These are phyloP conservation scores for Camponotus pennsylvanicus DNA, from an alignment of 1,140 invertebrate species.

Conservation along the genomic window DNA sequence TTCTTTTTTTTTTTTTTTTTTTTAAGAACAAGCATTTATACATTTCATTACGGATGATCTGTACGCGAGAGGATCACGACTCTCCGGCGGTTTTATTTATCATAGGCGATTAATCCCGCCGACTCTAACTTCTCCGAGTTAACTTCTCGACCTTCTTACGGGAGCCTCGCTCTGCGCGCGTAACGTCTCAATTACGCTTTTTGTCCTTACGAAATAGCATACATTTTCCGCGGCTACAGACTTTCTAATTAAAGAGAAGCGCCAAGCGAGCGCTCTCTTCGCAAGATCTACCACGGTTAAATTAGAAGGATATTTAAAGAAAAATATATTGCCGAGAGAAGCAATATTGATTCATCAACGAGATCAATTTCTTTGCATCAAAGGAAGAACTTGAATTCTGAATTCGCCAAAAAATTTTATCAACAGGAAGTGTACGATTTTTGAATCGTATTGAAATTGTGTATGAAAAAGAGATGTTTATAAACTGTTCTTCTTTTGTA, in stretches of 20 bases:
- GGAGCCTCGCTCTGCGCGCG: background rate
- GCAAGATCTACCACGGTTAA: background rate
- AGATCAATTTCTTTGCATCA: background rate
- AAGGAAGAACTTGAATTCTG: background rate
- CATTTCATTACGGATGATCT: background rate
- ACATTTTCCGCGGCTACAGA: slow-evolving; percentile 23
- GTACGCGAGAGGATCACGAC: background rate
- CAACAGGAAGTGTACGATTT: background rate
- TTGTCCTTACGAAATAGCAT: slow-evolving; percentile 42
- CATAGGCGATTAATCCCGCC: slow-evolving; percentile 25
- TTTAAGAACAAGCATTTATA: no score
- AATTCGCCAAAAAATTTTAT: no score
- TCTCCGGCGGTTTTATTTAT: slow-evolving; percentile 36
- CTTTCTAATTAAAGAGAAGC: slow-evolving; percentile 41
- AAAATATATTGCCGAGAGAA: background rate
- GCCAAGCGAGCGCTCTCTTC: slow-evolving; percentile 8
- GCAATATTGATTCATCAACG: background rate
- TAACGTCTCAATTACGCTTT: slow-evolving; percentile 56
- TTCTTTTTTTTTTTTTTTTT: no score
- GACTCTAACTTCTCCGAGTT: slow-evolving; percentile 27
- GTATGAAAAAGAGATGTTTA: background rate
- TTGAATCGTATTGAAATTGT: no score
- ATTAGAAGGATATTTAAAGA: background rate
- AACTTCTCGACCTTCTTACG: slow-evolving; percentile 12
- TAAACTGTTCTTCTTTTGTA: background rate